phyloP scores from a whole-genome alignment of 2,888 invertebrate species.

The Nephrocerus scutellatus region DNA sequence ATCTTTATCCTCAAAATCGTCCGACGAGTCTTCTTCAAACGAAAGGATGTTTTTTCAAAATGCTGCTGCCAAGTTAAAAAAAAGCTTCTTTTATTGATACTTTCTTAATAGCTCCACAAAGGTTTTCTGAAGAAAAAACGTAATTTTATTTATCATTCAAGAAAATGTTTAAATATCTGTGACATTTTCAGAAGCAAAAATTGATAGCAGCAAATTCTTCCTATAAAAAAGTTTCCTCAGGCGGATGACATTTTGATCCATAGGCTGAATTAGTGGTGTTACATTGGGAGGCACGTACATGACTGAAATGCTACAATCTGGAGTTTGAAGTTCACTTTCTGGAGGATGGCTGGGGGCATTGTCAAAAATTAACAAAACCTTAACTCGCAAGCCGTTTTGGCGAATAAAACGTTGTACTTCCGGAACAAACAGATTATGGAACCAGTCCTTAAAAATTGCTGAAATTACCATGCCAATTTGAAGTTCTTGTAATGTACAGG shows the following conservation, averaged over 20 bases:
- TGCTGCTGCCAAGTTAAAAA: too few species aligned
- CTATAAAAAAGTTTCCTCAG: slow-evolving; percentile 10
- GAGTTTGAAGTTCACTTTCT: background rate
- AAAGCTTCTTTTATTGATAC: too few species aligned
- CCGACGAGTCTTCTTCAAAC: too few species aligned
- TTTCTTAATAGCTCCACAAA: too few species aligned
- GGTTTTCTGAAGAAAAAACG: too few species aligned
- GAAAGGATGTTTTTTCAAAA: too few species aligned
- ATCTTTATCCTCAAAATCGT: too few species aligned
- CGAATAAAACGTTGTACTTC: slow-evolving; percentile 3
- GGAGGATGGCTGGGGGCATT: slow-evolving; percentile 4
- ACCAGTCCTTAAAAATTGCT: too few species aligned
- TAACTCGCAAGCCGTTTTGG: slow-evolving; percentile 2
- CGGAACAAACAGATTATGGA: background rate
- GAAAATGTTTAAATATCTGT: too few species aligned
- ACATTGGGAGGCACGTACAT: slow-evolving; percentile 5
- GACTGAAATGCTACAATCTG: background rate
- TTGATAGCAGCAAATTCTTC: slow-evolving; percentile 5
- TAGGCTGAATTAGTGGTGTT: slow-evolving; percentile 4
- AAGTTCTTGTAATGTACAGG: too few species aligned
- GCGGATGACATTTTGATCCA: slow-evolving; percentile 8
- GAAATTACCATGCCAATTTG: too few species aligned
- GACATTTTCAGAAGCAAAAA: slow-evolving; percentile 11
- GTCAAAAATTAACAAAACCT: slow-evolving; percentile 2
- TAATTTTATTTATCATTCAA: too few species aligned